Evolutionary conservation across 2,888 invertebrate species (phyloP), one percentile per base, ranked within the genome.

Genomic region (Amblyjoppa fuscipennis): DNA sequence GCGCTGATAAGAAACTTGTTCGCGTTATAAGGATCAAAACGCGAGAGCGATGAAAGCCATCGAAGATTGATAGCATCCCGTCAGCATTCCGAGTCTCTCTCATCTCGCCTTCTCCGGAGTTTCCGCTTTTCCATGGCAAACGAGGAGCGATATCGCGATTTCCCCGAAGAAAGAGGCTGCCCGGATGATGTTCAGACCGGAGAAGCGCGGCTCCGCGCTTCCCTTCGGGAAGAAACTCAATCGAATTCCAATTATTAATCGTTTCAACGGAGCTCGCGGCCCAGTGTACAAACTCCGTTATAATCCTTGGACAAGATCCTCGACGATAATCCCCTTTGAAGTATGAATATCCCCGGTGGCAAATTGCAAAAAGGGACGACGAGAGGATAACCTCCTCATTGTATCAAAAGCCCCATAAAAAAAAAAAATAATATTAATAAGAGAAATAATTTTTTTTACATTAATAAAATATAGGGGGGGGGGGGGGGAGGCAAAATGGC

Each of bases 161-260:
- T 73, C 59, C 78, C 69, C 69, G 59, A 81, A 61, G 53, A 77
- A 61, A 64, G 71, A 51, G 31, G 28, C n/a, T 56, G 53, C 64
- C 56, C 70, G 64, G 25, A 81, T 41, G 66, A 80, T 64, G n/a
- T 53, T 83, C 4, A 53, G 7, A 49, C 41, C 41, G 68, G 51
- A 71, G 25, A 56, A 59, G 51, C 61, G 69, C 16, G 69, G n/a
- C 74, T 49, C 49, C 41, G 16, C 51, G 79, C 69, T 79, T 81
- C 34, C 74, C 69, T 79, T 79, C 71, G 83, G 70, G 85, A 83
- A 73, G 83, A 83, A 88, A 83, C 80, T 87, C 83, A 85, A 88
- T 88, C 87, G 87, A 87, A 87, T 87, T 87, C 81, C 85, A 81
- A 84, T 87, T 88, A 88, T 84, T 88, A 88, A 88, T 88, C 85